Conservation (phyloP, 2,888 invertebrate genomes). For the Drosophila suboccidentalis region DNA sequence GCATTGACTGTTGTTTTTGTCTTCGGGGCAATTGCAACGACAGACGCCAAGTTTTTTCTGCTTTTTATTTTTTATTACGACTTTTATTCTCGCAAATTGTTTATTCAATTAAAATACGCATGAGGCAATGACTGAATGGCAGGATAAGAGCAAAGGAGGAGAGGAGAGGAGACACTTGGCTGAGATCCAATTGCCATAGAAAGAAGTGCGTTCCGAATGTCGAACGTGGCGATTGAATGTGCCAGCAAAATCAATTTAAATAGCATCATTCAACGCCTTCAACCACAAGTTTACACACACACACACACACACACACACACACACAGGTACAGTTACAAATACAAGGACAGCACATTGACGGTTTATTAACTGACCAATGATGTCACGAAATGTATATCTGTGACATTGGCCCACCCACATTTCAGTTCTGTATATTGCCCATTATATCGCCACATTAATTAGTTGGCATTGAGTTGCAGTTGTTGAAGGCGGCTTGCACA, state of each 20-base stretch:
- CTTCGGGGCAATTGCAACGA: slow-evolving; percentile 68
- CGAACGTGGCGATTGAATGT: slow-evolving; percentile 51
- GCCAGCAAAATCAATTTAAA: slow-evolving; percentile 78
- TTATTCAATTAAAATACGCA: slow-evolving; percentile 80
- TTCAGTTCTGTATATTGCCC: slow-evolving; percentile 50
- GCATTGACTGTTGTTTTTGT: slow-evolving; percentile 78
- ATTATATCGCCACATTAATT: slow-evolving; percentile 76
- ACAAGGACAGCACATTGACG: slow-evolving; percentile 60
- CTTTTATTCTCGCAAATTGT: slow-evolving; percentile 57
- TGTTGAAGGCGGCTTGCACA: slow-evolving; percentile 34
- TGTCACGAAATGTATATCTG: slow-evolving; percentile 62
- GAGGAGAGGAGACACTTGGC: slow-evolving; percentile 11
- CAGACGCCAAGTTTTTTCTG: slow-evolving; percentile 18
- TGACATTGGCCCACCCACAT: slow-evolving; percentile 65
- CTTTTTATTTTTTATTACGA: slow-evolving; percentile 23
- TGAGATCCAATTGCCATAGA: slow-evolving; percentile 29
- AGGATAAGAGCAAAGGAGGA: neutral
- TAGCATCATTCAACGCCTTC: slow-evolving; percentile 74
- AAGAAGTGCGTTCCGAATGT: slow-evolving; percentile 24
- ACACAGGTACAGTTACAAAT: neutral
- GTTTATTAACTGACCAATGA: slow-evolving; percentile 72
- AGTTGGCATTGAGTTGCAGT: slow-evolving; percentile 73
- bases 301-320: slow-evolving; percentile 3
- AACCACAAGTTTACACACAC: slow-evolving; percentile 58
- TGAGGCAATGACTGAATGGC: slow-evolving; percentile 42